Evolutionary conservation across 2,888 invertebrate genomes (phyloP), one percentile per base, ranked within the genome.

Genomic region (Phragmatobia fuliginosa): DNA sequence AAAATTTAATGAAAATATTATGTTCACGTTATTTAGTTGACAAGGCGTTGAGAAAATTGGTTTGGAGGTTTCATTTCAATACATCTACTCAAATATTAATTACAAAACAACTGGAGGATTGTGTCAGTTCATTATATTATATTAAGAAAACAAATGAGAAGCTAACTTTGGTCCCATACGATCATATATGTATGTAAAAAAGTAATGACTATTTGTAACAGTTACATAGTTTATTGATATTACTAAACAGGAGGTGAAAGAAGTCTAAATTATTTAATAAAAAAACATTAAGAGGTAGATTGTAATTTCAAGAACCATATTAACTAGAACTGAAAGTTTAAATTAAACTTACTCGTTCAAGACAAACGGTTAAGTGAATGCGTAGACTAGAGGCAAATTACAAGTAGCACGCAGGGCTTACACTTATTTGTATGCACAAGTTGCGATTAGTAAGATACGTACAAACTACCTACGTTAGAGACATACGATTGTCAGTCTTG

Each of bases 401-500:
- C 87, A 89, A 90, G 87, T 90, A 92, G 90, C 88, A 90, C 92
- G 86, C 88, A 87, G 87, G 88, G 88, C 90, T 88, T 88, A 89
- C 85, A 85, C 77, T 80, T 86, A 84, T 76, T 72, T 85, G 68
- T 71, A 90, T 88, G 84, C 87, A 87, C 85, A 88, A 85, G 80
- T 88, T 84, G 88, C 87, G 83, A 90, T 89, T 89, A 90, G 82
- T 85, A 85, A 82, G 89, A 91, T 87, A 89, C 90, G 87, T 89
- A 90, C 79, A 83, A 88, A 89, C 88, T 88, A 91, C 88, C 89
- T 92, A 92, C 88, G 87, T 89, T 87, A 90, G 90, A 93, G 92
- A 93, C 94, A 90, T 91, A 90, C 85, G 87, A 88, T 88, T 90
- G 90, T 95, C 94, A 95, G 94, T 95, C 94, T 95, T 95, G 88